A percentile compares a stretch with the other conserved stretches of the same genome.
Evolutionary conservation across 2,797 vertebrate genomes (phyloP).

Genomic region (Huso huso): DNA sequence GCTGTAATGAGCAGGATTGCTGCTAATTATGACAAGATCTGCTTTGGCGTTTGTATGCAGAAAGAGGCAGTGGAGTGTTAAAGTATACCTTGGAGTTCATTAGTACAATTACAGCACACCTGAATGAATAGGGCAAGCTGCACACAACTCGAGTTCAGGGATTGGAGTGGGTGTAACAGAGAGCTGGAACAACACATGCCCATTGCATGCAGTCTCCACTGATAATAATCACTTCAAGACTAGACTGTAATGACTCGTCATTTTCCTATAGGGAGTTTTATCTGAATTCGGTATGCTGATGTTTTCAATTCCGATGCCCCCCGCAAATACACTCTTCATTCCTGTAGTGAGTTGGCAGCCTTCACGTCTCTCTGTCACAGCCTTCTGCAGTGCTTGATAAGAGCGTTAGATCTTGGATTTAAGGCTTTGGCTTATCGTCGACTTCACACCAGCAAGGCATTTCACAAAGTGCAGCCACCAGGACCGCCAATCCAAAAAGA

Average conservation of each 20-base stretch:
- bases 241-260: no score
- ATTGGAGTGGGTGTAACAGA: constrained; percentile 41
- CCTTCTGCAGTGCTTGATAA: constrained; percentile 65
- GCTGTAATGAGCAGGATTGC: constrained; percentile 95
- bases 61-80: constrained; percentile 80
- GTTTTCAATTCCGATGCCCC: no score
- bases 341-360: no score
- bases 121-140: constrained; percentile 68
- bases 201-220: no score
- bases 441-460: constrained; percentile 48
- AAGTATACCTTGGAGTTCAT: constrained; percentile 91
- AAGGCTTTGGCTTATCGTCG: constrained; percentile 65
- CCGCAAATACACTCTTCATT: no score
- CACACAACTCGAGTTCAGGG: constrained; percentile 30
- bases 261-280: no score
- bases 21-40: constrained; percentile 98
- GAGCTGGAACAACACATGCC: constrained; percentile 27
- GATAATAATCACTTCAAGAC: no score
- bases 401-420: constrained; percentile 69
- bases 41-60: constrained; percentile 89
- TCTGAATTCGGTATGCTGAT: no score
- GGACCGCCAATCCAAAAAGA: constrained; percentile 56
- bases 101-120: constrained; percentile 76
- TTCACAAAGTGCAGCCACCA: constrained; percentile 56
- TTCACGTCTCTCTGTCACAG: constrained; percentile 31